Base-by-base conservation (phyloP, 2,797 vertebrate species). In the Buceros bicornis region DNA sequence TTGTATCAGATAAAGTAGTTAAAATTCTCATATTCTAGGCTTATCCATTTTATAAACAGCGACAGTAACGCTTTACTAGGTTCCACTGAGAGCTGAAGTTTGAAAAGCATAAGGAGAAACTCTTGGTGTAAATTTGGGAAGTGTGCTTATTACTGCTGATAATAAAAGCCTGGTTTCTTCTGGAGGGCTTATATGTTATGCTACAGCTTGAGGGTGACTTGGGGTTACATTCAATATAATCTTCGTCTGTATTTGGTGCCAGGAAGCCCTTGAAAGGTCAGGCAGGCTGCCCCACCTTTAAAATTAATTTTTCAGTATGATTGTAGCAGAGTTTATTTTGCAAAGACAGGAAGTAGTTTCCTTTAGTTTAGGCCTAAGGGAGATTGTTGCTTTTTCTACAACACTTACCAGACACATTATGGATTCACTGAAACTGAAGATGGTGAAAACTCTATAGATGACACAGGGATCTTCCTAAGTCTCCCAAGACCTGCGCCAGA, bases 71-170 rank as follows among this genome's bases (percentile, higher is more conserved):
- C 21, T 56, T 71, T 37, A 87, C 51, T 91, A 90, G 18, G 16
- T 87, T 91, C n/a, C 66, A 11, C 20, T 71, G 28, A 71, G 91
- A 78, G 87, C 94, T 87, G 33, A 88, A 65, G 31, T 82, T 92
- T 80, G 50, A 56, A 86, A 93, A 85, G 26, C 47, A 48, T 21
- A 48, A 48, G 47, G 47, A 48, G 47, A 21, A 48, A 48, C 21
- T 20, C 19, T 20, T 19, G 47, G 21, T 20, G 47, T 72, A 67
- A 87, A 73, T 73, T 28, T 60, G 47, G 33, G 56, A 70, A 82
- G 31, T 35, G 18, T 87, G 28, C 89, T 89, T 50, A 51, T 54
- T 84, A 16, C 18, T 79, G 35, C 42, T 69, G 60, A 40, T 61
- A 79, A 73, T 40, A 77, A 86, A 87, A 93, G 20, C 28, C n/a